phyloP scores from a whole-genome alignment of 2,888 invertebrate genomes.

The Eupelmus urozonus region DNA sequence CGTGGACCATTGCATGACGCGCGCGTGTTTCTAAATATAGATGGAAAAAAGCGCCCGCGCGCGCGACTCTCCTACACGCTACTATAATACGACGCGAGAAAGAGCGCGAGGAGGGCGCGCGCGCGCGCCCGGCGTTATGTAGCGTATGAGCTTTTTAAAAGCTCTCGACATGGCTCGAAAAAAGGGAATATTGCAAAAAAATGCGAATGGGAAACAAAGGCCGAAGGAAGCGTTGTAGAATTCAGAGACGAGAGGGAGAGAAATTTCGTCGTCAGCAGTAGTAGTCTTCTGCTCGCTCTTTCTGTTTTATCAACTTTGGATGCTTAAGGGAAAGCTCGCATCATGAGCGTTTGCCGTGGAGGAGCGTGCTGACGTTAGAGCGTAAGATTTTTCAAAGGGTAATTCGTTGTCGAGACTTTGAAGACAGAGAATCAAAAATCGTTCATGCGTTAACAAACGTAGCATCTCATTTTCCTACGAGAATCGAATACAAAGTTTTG shows the following conservation, averaged over 20 bases:
- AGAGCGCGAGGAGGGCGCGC: conserved; percentile 51
- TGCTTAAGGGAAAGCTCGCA: not conserved
- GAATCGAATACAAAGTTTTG: no score
- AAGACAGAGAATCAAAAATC: not conserved
- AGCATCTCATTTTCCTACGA: no score
- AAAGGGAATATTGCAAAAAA: conserved; percentile 36
- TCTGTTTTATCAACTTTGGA: conserved; percentile 45
- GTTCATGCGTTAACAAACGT: not conserved
- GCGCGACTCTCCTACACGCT: conserved; percentile 3
- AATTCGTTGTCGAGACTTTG: no score
- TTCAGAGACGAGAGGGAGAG: not conserved
- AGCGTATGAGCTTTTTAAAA: conserved; percentile 54
- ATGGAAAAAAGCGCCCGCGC: conserved; percentile 34
- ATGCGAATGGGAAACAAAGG: conserved; percentile 53
- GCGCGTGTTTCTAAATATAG: conserved; percentile 44
- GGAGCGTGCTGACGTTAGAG: no score
- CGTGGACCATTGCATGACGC: conserved; percentile 25
- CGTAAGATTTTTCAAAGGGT: no score
- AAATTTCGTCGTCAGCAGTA: conserved; percentile 4
- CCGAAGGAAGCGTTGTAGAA: conserved; percentile 29
- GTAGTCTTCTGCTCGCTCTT: not conserved
- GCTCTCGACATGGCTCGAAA: conserved; percentile 36
- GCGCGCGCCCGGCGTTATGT: conserved; percentile 14
- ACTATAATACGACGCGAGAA: conserved; percentile 32
- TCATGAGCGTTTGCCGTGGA: no score